Percentiles rank a stretch among this genome's conserved stretches.
Evolutionary conservation across 2,888 invertebrate genomes (phyloP).

Genomic region (Drosophila borealis): DNA sequence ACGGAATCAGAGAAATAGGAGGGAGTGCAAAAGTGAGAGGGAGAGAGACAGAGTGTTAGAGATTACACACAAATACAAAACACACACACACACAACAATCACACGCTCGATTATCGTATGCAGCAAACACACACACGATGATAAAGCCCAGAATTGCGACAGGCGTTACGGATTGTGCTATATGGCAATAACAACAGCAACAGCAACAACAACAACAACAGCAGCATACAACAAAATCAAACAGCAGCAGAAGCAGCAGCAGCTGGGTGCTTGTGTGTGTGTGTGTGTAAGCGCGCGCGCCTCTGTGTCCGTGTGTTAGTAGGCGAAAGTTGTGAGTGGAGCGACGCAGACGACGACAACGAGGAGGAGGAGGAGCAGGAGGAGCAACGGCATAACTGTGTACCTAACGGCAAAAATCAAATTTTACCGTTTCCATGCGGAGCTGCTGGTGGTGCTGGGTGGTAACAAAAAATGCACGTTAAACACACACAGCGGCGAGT

Average conservation of each 20-base stretch:
- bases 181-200: slow-evolving; percentile 58
- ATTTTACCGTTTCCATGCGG: slow-evolving; percentile 56
- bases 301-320: slow-evolving; percentile 2
- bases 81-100: slow-evolving; percentile 13
- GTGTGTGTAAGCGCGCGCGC: slow-evolving; percentile 13
- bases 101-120: slow-evolving; percentile 36
- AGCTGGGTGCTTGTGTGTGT: slow-evolving; percentile 8
- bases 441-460: slow-evolving; percentile 31
- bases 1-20: slow-evolving; percentile 44
- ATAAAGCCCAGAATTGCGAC: slow-evolving; percentile 65
- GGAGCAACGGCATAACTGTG: slow-evolving; percentile 9
- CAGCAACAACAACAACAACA: slow-evolving; percentile 37
- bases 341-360: slow-evolving; percentile 5
- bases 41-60: slow-evolving; percentile 3
- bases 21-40: not conserved
- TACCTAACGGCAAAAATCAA: slow-evolving; percentile 45
- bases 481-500: slow-evolving; percentile 85
- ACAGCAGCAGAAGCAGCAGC: slow-evolving; percentile 13
- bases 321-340: slow-evolving; percentile 11
- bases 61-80: slow-evolving; percentile 7
- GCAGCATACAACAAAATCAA: slow-evolving; percentile 31
- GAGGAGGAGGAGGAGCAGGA: slow-evolving; percentile 2
- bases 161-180: slow-evolving; percentile 53
- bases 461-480: slow-evolving; percentile 82
- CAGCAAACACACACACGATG: slow-evolving; percentile 48